Evolutionary conservation across 1,140 invertebrate genomes (phyloP).

Genomic region (Potamilus streckersoni): DNA sequence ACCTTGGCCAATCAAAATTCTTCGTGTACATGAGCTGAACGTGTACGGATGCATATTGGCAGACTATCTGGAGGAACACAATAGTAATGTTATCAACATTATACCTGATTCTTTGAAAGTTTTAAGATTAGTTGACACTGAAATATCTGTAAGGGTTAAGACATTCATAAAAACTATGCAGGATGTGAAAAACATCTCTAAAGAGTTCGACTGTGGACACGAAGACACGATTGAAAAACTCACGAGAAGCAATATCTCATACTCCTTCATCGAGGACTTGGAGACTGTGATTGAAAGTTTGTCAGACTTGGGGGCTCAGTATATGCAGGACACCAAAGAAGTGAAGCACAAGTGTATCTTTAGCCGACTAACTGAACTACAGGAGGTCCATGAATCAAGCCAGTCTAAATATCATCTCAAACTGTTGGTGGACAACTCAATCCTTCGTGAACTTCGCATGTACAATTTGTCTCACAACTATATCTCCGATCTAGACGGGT

Average conservation of each 20-base stretch:
- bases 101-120: conserved; percentile 28
- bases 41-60: conserved; percentile 24
- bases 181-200: conserved; percentile 20
- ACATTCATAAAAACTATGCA: conserved; percentile 17
- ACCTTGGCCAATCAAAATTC: conserved; percentile 34
- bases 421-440: conserved; percentile 30
- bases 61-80: conserved; percentile 32
- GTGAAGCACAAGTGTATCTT: conserved; percentile 32
- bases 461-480: conserved; percentile 38
- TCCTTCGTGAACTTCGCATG: conserved; percentile 23
- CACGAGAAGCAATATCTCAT: conserved; percentile 28
- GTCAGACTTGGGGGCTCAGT: conserved; percentile 14
- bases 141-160: conserved; percentile 10
- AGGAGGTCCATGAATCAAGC: conserved; percentile 24
- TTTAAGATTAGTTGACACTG: conserved; percentile 15
- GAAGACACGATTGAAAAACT: conserved; percentile 31
- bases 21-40: conserved; percentile 17
- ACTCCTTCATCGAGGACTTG: conserved; percentile 13
- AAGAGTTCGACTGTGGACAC: conserved; percentile 38
- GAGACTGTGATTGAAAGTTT: conserved; percentile 8
- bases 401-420: conserved; percentile 33
- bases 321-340: conserved; percentile 20
- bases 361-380: conserved; percentile 21
- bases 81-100: background rate
- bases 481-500: conserved; percentile 20